Percentiles rank a stretch among this genome's conserved stretches.
Conservation (phyloP, 2,888 invertebrate genomes). For the Seira sanloemensis region DNA sequence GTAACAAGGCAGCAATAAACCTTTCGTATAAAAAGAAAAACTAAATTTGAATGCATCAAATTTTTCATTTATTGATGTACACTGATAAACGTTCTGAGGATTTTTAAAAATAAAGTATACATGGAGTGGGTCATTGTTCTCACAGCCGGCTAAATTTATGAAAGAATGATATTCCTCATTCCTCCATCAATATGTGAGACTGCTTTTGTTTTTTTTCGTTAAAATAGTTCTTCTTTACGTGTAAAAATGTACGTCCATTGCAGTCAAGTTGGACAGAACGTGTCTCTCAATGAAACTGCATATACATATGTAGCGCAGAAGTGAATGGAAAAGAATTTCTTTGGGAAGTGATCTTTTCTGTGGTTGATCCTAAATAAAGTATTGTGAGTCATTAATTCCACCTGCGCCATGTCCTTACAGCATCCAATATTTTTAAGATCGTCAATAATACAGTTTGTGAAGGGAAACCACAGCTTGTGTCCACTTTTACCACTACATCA, state of each 20-base stretch:
- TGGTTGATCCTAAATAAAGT: constrained; percentile 40
- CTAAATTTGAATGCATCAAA: too few species aligned
- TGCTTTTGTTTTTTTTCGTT: not conserved
- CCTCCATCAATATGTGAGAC: not conserved
- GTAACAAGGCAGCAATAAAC: too few species aligned
- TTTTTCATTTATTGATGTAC: too few species aligned
- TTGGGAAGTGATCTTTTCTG: not conserved
- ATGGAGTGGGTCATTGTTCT: too few species aligned
- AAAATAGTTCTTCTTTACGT: not conserved
- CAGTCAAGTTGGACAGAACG: not conserved
- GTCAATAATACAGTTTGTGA: constrained; percentile 47
- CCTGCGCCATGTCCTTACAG: constrained; percentile 62
- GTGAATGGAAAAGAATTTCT: constrained; percentile 2
- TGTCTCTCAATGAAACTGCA: not conserved
- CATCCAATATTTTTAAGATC: constrained; percentile 37
- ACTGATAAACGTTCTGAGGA: not conserved
- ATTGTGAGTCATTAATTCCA: constrained; percentile 73
- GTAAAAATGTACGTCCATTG: not conserved
- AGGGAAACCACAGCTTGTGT: constrained; percentile 37
- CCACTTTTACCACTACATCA: constrained; percentile 2
- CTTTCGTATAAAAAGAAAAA: too few species aligned
- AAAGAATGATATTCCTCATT: not conserved
- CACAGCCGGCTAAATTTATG: too few species aligned
- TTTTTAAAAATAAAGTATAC: too few species aligned
- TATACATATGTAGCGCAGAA: not conserved